A percentile compares a stretch with the other conserved stretches of the same genome.
Conservation (phyloP, 2,797 vertebrate species). For the Spatula clypeata region DNA sequence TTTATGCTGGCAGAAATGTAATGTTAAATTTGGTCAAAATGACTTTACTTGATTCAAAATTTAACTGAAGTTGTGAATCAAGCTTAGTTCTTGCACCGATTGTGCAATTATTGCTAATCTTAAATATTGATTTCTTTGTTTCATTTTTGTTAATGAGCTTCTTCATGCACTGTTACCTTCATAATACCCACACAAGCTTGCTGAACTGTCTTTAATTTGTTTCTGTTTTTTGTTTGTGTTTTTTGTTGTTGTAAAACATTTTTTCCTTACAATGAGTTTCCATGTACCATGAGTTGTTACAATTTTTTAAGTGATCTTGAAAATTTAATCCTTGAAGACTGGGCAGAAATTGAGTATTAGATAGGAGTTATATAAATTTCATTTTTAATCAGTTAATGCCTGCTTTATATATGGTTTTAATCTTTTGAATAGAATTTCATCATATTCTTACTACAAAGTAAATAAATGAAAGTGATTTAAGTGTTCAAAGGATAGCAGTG, state of each 20-base stretch:
- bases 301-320: not conserved
- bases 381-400: not conserved
- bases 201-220: not conserved
- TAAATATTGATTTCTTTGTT: not conserved
- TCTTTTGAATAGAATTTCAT: not conserved
- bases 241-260: not conserved
- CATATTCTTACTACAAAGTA: constrained; percentile 4
- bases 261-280: not conserved
- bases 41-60: not conserved
- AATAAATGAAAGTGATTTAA: not conserved
- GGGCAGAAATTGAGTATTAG: not conserved
- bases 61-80: not conserved
- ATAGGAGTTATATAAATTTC: fast-evolving
- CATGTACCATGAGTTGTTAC: not conserved
- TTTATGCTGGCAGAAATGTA: not conserved
- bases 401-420: not conserved
- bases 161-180: not conserved
- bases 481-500: constrained; percentile 1
- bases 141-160: not conserved
- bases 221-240: not conserved
- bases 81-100: not conserved
- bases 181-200: not conserved
- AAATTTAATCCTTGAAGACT: not conserved
- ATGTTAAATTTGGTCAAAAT: not conserved
- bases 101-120: not conserved